Conservation (phyloP, 2,888 invertebrate genomes). For the Drosophila bunnanda region DNA sequence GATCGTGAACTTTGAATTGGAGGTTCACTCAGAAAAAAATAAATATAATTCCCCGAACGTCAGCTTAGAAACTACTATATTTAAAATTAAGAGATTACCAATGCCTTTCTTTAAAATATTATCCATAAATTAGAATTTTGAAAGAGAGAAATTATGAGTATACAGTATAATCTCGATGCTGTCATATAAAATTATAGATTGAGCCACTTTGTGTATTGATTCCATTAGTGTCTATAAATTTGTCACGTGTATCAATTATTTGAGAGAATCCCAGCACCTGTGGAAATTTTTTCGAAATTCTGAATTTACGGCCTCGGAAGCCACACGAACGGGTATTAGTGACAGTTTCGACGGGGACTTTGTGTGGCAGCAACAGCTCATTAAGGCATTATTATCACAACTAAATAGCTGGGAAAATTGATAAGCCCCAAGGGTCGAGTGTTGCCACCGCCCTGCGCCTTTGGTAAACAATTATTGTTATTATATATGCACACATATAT, state of each 20-base stretch:
- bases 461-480: slow-evolving; percentile 62
- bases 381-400: slow-evolving; percentile 59
- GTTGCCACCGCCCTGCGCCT: slow-evolving; percentile 30
- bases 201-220: background rate
- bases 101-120: background rate
- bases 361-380: slow-evolving; percentile 46
- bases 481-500: slow-evolving; percentile 2
- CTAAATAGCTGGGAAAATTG: slow-evolving; percentile 69
- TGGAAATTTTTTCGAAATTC: slow-evolving; percentile 67
- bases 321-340: slow-evolving; percentile 39
- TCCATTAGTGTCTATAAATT: background rate
- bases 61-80: background rate
- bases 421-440: slow-evolving; percentile 58
- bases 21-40: slow-evolving; percentile 6
- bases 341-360: slow-evolving; percentile 12
- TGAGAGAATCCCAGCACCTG: slow-evolving; percentile 49
- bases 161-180: background rate
- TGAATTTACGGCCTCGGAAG: slow-evolving; percentile 53
- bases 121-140: background rate
- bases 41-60: background rate
- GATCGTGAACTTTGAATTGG: slow-evolving; percentile 59
- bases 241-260: slow-evolving; percentile 8
- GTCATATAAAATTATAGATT: background rate
- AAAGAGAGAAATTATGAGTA: background rate
- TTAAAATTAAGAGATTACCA: too few species aligned